Percentiles rank a stretch among this genome's conserved stretches.
Conservation (phyloP, 2,888 invertebrate genomes). For the Coelinius sp. region DNA sequence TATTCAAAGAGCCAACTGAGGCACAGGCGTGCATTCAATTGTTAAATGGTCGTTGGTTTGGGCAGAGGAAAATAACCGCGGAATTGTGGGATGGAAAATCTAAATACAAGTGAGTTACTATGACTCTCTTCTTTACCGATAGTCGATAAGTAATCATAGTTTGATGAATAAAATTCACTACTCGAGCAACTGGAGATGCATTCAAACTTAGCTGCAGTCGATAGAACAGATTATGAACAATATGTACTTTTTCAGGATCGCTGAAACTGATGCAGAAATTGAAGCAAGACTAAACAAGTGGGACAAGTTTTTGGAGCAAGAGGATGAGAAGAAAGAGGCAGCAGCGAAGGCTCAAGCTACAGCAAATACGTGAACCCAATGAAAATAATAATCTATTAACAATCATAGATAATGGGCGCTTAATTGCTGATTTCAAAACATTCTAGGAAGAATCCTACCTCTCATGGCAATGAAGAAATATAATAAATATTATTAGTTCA, state of each 20-base stretch:
- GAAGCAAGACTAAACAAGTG: conserved; percentile 87
- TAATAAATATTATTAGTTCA: background rate
- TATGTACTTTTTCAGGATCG: conserved; percentile 72
- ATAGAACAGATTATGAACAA: background rate
- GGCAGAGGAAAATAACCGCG: conserved; percentile 86
- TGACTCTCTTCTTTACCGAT: conserved; percentile 8
- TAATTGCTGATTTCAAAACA: background rate
- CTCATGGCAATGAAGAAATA: background rate
- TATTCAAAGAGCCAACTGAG: conserved; percentile 90
- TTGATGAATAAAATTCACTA: background rate
- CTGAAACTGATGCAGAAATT: conserved; percentile 91
- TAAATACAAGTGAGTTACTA: conserved; percentile 80
- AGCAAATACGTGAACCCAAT: conserved; percentile 30
- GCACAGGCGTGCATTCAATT: conserved; percentile 91
- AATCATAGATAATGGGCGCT: background rate
- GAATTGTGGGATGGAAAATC: conserved; percentile 96
- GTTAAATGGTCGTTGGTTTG: conserved; percentile 92
- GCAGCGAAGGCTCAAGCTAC: conserved; percentile 40
- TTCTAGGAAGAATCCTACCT: background rate
- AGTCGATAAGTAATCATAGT: background rate
- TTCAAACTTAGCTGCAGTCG: background rate
- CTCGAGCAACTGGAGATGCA: background rate
- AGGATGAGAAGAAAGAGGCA: conserved; percentile 61
- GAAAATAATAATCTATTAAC: conserved; percentile 9
- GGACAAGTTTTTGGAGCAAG: conserved; percentile 85